Conservation (phyloP, 1,140 invertebrate species). For the Musca vetustissima region DNA sequence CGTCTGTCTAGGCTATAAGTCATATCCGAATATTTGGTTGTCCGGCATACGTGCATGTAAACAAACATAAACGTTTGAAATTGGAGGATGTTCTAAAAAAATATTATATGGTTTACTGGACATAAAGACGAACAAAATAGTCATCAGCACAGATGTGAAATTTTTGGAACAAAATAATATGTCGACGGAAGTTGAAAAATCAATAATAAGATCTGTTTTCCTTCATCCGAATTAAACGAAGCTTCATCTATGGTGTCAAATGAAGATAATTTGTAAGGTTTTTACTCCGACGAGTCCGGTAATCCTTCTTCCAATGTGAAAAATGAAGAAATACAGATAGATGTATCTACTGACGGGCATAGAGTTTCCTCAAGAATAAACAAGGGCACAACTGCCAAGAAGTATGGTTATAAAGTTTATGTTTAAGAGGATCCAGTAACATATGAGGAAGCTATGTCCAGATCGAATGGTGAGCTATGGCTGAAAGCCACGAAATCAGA, state of each 20-base stretch:
- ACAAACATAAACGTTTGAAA: neutral
- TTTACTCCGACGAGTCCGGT: neutral
- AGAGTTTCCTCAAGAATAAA: conserved; percentile 5
- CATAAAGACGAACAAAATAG: neutral
- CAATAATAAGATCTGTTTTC: neutral
- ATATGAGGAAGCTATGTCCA: conserved; percentile 19
- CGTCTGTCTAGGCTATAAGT: no score
- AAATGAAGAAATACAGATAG: neutral
- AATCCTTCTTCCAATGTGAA: neutral
- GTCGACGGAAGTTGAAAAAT: neutral
- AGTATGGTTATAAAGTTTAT: neutral
- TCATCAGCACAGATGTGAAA: conserved; percentile 4
- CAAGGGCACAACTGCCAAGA: conserved; percentile 2
- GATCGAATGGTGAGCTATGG: conserved; percentile 29
- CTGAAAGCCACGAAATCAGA: conserved; percentile 37
- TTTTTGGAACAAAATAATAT: neutral
- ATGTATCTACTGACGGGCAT: neutral
- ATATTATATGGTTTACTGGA: conserved; percentile 13
- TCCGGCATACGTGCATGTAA: neutral
- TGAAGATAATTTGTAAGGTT: neutral
- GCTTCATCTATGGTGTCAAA: neutral
- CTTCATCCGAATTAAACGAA: neutral
- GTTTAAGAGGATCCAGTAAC: neutral
- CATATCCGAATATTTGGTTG: conserved; percentile 45
- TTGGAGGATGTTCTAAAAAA: conserved; percentile 7